Percentiles rank a stretch among this genome's conserved stretches.
Evolutionary conservation across 2,888 invertebrate species (phyloP).

Genomic region (Lissocephala sabroskyi): DNA sequence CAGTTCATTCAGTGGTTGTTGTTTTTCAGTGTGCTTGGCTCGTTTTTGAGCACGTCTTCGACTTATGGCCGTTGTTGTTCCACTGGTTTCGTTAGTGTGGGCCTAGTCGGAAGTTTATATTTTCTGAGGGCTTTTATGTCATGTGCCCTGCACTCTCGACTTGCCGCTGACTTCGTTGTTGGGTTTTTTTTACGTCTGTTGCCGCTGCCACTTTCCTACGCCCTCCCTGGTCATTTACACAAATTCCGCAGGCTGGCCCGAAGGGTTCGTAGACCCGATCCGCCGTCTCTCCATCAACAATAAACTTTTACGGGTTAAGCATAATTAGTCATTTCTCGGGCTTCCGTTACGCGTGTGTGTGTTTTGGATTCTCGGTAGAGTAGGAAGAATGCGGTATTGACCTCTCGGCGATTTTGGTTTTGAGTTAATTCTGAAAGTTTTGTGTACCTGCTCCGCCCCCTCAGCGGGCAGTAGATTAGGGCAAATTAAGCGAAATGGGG

Average conservation of each 20-base stretch:
- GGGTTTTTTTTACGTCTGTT: constrained; percentile 38
- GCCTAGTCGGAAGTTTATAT: constrained; percentile 1
- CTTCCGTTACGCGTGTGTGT: constrained; percentile 35
- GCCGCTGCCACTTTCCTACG: background rate
- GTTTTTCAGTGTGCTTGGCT: constrained; percentile 28
- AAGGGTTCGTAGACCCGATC: too few relatives aligned
- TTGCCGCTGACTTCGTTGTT: constrained; percentile 36
- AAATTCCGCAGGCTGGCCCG: background rate
- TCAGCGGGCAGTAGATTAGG: too few relatives aligned
- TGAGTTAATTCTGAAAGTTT: too few relatives aligned
- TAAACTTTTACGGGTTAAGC: constrained; percentile 56
- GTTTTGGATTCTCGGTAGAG: background rate
- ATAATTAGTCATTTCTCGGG: constrained; percentile 58
- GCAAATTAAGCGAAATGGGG: background rate
- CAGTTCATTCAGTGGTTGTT: constrained; percentile 15
- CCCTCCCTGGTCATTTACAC: constrained; percentile 2
- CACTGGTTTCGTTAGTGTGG: too few relatives aligned
- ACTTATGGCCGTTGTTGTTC: constrained; percentile 16
- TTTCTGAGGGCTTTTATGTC: constrained; percentile 45
- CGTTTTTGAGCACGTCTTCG: constrained; percentile 44
- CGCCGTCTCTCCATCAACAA: constrained; percentile 42
- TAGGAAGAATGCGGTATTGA: constrained; percentile 4
- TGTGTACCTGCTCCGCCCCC: too few relatives aligned
- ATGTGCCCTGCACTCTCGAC: constrained; percentile 33
- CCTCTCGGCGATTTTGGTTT: background rate